Base-by-base conservation (phyloP, 2,113 vertebrate genomes). In the Tringa solitaria region DNA sequence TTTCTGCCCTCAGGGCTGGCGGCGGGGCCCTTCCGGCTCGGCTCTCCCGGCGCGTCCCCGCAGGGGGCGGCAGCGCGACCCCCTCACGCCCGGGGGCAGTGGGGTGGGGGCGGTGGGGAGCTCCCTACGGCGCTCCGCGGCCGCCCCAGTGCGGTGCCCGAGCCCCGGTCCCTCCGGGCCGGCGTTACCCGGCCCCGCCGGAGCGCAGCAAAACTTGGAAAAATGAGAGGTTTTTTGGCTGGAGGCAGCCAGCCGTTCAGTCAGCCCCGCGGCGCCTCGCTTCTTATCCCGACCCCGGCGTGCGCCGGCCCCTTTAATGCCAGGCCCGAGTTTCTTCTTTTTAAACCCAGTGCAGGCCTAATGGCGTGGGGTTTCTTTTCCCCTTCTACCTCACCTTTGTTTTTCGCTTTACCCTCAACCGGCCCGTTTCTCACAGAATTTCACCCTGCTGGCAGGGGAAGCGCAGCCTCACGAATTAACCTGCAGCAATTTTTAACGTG, bases 201-300 rank as follows among this genome's bases (percentile, higher is more conserved):
- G 18, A 4, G 6, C 10, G 32, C 53, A 8, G 28, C 12, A 5
- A 21, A 57, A 30, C 8, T 33, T 16, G 28, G 33, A 5, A 5
- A 37, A n/a, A 3, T 30, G 8, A 6, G 16, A 45, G 50, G 14
- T 15, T 32, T 41, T 28, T 3, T 18, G 18, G 6, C 1, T 8
- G 19, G 54, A 9, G 14, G 0, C 3, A 5, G 4, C 1, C 48
- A 2, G 24, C 9, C 21, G 32, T 5, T 18, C 10, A 1, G 4
- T 0, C 12, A 3, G 37, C 33, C 18, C 12, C 20, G 64, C 70
- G 45, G 27, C 35, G 30, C 33, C 16, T 5, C 12, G 0, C 10
- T 8, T 7, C 11, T 9, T 21, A 14, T 4, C 18, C 14, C 60
- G 2, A 0, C 61, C 12, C 39, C 0, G 1, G 22, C 8, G 2